Percentiles rank a stretch among this genome's conserved stretches.
Conservation (phyloP, 2,113 vertebrate genomes). For the Eretmochelys imbricata region DNA sequence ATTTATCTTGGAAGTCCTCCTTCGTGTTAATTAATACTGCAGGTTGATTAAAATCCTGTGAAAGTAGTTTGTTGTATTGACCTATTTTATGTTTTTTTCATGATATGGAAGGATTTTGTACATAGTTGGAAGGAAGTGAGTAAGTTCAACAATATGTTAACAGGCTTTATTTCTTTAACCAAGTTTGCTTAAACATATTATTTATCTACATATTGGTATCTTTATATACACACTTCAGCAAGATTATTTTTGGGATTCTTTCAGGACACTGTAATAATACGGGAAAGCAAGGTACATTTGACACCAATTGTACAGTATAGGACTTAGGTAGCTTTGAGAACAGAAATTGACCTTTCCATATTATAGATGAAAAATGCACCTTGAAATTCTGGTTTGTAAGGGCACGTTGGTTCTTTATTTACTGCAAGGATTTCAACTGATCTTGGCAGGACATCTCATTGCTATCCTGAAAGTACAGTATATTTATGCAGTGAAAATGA, state of each 20-base stretch:
- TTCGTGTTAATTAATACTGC: constrained; percentile 25
- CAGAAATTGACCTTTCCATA: constrained; percentile 74
- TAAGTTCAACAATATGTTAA: constrained; percentile 15
- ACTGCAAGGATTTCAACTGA: constrained; percentile 90
- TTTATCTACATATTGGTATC: constrained; percentile 39
- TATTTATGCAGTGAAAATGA: constrained; percentile 98
- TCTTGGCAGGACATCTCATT: constrained; percentile 91
- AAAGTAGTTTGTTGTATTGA: constrained; percentile 32
- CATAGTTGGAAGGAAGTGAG: constrained; percentile 18
- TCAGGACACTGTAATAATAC: background rate
- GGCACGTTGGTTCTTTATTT: constrained; percentile 88
- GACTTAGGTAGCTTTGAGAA: constrained; percentile 64
- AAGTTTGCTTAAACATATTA: constrained; percentile 31
- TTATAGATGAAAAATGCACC: constrained; percentile 79
- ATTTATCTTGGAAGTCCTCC: background rate
- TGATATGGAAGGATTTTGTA: background rate
- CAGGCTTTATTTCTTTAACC: constrained; percentile 30
- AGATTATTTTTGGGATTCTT: constrained; percentile 61
- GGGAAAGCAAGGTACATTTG: constrained; percentile 33
- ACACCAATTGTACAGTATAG: constrained; percentile 29
- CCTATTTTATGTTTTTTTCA: constrained; percentile 7
- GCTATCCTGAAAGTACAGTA: constrained; percentile 91
- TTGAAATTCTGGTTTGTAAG: constrained; percentile 84
- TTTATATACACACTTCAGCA: constrained; percentile 51
- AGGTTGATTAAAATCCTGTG: constrained; percentile 54